phyloP scores from a whole-genome alignment of 2,113 vertebrate species.

The Origma solitaria region DNA sequence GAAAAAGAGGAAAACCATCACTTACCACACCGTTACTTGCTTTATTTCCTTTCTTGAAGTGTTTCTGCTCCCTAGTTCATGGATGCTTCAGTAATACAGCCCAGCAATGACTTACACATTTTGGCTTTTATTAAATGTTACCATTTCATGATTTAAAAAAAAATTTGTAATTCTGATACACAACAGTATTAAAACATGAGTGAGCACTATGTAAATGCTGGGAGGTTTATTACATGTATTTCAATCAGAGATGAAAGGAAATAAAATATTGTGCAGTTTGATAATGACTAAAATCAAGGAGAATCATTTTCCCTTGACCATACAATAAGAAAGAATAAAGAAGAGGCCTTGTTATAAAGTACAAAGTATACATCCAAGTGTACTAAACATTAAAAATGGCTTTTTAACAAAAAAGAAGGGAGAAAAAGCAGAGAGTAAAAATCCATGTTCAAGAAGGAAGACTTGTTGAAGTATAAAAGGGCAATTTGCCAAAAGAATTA shows the following conservation, averaged over 20 bases:
- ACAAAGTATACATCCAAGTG: neutral
- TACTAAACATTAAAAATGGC: neutral
- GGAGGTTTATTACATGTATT: neutral
- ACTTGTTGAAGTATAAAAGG: neutral
- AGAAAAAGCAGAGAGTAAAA: neutral
- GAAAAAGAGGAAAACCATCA: neutral
- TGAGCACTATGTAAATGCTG: neutral
- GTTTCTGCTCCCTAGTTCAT: neutral
- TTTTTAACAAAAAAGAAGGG: neutral
- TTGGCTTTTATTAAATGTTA: neutral
- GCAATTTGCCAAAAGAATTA: constrained; percentile 3
- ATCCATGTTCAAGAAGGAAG: neutral
- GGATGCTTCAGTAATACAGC: neutral
- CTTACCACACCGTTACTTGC: fast-evolving
- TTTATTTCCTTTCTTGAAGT: neutral
- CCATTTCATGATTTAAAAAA: neutral
- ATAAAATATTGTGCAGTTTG: neutral
- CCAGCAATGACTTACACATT: neutral
- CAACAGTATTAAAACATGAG: neutral
- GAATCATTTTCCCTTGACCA: neutral
- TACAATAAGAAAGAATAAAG: neutral
- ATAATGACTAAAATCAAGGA: neutral
- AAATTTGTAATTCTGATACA: too few species aligned
- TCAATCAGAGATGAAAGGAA: neutral
- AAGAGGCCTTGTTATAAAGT: neutral